phyloP scores from a whole-genome alignment of 2,113 vertebrate species.

The Otolemur garnettii region DNA sequence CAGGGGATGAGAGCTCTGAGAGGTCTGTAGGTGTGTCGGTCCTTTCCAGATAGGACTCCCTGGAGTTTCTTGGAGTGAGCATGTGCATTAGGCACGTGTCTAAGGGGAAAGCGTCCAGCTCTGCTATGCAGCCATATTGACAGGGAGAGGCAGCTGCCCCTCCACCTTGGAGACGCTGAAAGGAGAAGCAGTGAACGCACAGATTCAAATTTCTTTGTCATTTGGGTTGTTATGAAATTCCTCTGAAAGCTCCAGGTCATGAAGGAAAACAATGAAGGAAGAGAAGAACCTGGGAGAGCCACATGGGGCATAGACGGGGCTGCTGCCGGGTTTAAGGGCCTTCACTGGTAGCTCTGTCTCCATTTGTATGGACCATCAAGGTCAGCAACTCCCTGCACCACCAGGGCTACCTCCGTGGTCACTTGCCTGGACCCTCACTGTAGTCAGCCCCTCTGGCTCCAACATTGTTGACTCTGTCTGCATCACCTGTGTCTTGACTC shows the following conservation, averaged over 20 bases:
- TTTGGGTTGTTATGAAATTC: not conserved
- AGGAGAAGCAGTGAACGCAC: not conserved
- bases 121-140: not conserved
- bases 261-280: not conserved
- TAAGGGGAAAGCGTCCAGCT: not conserved
- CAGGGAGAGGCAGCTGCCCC: not conserved
- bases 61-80: not conserved
- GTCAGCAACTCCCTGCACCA: not conserved
- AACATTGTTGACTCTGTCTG: not conserved
- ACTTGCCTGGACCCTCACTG: not conserved
- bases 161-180: not conserved
- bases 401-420: not conserved
- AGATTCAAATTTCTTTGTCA: not conserved
- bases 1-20: not conserved
- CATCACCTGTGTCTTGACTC: not conserved
- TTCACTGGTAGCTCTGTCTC: not conserved
- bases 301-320: fast-evolving
- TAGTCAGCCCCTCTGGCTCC: not conserved
- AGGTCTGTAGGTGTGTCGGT: not conserved
- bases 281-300: not conserved
- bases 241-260: not conserved
- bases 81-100: fast-evolving
- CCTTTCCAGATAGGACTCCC: not conserved
- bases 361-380: not conserved
- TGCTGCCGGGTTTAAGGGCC: fast-evolving